Evolutionary conservation across 1,140 invertebrate species (phyloP).

Genomic region (Pachyrhynchus sulphureomaculatus): DNA sequence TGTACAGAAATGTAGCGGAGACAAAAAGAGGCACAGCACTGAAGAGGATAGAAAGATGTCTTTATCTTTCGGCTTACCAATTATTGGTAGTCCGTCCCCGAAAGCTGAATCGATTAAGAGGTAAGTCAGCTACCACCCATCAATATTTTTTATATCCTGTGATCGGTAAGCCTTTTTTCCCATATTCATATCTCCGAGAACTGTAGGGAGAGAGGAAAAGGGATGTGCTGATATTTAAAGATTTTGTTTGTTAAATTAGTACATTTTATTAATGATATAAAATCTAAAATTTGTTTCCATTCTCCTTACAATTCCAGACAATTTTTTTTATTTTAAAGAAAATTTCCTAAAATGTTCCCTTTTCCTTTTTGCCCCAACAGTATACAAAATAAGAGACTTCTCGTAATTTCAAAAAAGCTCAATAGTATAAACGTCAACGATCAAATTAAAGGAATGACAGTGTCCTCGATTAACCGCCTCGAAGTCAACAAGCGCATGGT

Average conservation of each 20-base stretch:
- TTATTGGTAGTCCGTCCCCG: conserved; percentile 10
- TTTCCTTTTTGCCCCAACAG: conserved; percentile 38
- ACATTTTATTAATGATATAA: no score
- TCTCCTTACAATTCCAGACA: conserved; percentile 33
- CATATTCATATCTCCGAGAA: background rate
- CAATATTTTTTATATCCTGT: no score
- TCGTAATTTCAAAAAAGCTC: conserved; percentile 35
- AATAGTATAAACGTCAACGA: conserved; percentile 48
- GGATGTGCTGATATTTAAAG: conserved; percentile 1
- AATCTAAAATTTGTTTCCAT: conserved; percentile 33
- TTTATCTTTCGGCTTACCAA: conserved; percentile 2
- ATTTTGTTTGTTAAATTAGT: background rate
- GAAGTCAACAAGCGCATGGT: conserved; percentile 29
- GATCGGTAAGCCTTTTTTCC: background rate
- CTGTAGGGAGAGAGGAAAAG: conserved; percentile 43
- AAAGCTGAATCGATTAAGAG: conserved; percentile 32
- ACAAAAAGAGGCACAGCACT: background rate
- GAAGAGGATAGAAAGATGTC: conserved; percentile 8
- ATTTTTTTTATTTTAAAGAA: background rate
- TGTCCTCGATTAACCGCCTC: conserved; percentile 36
- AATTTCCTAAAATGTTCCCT: conserved; percentile 27
- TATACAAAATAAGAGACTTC: conserved; percentile 25
- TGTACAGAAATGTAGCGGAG: conserved; percentile 1
- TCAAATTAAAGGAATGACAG: conserved; percentile 42
- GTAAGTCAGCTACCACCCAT: no score